phyloP scores from a whole-genome alignment of 2,888 invertebrate genomes.

The Campoplex capitator region DNA sequence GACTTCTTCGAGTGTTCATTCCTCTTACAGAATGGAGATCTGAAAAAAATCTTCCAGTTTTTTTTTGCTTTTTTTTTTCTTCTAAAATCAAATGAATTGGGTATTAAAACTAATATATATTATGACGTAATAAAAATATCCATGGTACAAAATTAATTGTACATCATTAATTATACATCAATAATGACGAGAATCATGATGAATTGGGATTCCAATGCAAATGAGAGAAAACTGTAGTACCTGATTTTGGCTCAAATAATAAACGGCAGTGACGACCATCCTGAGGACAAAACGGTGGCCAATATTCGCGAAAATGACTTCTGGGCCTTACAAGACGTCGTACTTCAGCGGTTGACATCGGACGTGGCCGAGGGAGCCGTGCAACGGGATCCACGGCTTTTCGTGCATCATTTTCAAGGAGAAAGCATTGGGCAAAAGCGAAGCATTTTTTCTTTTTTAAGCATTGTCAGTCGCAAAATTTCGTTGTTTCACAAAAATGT shows the following conservation, averaged over 20 bases:
- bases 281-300: conserved; percentile 71
- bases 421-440: conserved; percentile 55
- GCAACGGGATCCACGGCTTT: conserved; percentile 62
- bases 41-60: too few species aligned
- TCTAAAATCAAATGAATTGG: too few species aligned
- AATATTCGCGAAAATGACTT: conserved; percentile 70
- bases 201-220: too few species aligned
- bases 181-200: not conserved
- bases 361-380: conserved; percentile 60
- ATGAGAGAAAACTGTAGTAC: conserved; percentile 42
- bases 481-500: not conserved
- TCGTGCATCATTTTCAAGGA: conserved; percentile 39
- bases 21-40: too few species aligned
- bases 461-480: conserved; percentile 31
- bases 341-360: conserved; percentile 69
- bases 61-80: too few species aligned
- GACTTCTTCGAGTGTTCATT: too few species aligned
- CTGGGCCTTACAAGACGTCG: conserved; percentile 69
- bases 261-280: conserved; percentile 70
- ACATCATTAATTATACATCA: too few species aligned
- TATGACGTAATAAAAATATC: too few species aligned
- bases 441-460: conserved; percentile 55
- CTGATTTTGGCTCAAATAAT: conserved; percentile 69
- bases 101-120: too few species aligned
- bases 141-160: not conserved